Conservation (phyloP, 2,113 vertebrate species). For the Todiramphus saurophagus region DNA sequence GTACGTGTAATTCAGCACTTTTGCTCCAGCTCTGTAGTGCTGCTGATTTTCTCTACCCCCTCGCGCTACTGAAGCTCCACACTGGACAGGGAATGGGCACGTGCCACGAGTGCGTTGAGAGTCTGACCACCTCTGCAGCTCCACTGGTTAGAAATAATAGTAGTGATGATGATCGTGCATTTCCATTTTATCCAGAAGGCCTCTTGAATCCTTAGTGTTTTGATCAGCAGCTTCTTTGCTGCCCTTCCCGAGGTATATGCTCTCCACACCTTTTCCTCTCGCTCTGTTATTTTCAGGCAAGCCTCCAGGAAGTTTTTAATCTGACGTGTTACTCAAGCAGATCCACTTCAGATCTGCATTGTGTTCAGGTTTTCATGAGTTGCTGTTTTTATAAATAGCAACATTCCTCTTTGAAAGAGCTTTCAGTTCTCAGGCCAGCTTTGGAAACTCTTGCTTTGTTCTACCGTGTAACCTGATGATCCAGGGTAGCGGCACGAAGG, state of each 20-base stretch:
- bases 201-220: not conserved
- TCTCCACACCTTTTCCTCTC: not conserved
- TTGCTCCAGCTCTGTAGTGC: not conserved
- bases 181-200: not conserved
- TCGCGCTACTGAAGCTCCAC: not conserved
- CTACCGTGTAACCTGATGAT: not conserved
- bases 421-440: not conserved
- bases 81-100: not conserved
- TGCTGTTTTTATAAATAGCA: not conserved
- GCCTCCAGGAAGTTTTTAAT: not conserved
- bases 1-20: not conserved
- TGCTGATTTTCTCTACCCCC: not conserved
- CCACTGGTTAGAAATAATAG: not conserved
- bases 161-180: not conserved
- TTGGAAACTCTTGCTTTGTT: not conserved
- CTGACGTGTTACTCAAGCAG: not conserved
- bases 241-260: not conserved
- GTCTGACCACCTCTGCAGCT: not conserved
- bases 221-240: not conserved
- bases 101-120: accelerated
- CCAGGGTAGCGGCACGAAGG: not conserved
- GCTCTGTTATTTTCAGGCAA: not conserved
- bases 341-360: not conserved
- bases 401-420: not conserved
- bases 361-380: not conserved